Evolutionary conservation across 1,140 invertebrate genomes (phyloP).

Genomic region (Papilio dardanus): DNA sequence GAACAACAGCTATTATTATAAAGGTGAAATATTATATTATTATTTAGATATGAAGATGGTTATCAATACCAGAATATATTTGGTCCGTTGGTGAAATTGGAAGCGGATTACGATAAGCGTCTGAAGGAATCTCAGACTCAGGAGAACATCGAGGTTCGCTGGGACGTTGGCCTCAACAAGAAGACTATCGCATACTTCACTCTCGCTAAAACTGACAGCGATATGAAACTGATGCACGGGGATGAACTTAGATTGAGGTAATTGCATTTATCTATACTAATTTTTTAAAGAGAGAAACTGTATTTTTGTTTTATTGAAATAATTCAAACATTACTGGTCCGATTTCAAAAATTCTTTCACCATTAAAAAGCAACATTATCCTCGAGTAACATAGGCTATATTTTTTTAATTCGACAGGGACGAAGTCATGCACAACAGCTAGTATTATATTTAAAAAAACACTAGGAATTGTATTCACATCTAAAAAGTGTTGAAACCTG

Average conservation of each 20-base stretch:
- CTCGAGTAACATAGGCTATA: no score
- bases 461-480: no score
- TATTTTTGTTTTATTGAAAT: no score
- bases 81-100: slow-evolving; percentile 97
- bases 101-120: slow-evolving; percentile 99
- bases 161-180: slow-evolving; percentile 99
- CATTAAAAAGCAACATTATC: no score
- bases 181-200: slow-evolving; percentile 99
- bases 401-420: no score
- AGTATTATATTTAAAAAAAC: no score
- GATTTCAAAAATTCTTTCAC: no score
- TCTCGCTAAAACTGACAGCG: slow-evolving; percentile 98
- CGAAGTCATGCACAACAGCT: no score
- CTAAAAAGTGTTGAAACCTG: no score
- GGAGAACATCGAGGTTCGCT: slow-evolving; percentile 98
- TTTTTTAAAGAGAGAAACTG: no score
- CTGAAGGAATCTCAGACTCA: slow-evolving; percentile 99
- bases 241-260: slow-evolving; percentile 94
- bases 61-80: slow-evolving; percentile 99
- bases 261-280: neutral
- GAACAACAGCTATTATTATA: no score
- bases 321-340: no score
- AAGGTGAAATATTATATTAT: slow-evolving; percentile 39
- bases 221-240: slow-evolving; percentile 99
- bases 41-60: slow-evolving; percentile 96